Conservation (phyloP, 2,797 vertebrate genomes). For the Microctenopoma steveboyesi region DNA sequence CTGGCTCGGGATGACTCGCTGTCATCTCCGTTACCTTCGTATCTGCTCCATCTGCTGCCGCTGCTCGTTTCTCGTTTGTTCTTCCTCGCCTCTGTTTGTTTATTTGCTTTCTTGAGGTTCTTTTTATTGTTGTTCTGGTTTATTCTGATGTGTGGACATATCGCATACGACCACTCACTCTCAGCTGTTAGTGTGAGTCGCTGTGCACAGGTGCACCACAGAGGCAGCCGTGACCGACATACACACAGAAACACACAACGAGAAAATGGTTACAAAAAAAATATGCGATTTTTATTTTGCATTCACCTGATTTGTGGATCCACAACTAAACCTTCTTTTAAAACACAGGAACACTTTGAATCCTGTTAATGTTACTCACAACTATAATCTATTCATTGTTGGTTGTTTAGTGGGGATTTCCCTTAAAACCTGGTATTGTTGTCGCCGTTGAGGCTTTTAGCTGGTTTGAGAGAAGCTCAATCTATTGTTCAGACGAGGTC, state of each 20-base stretch:
- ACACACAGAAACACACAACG: constrained; percentile 1
- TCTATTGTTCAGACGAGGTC: constrained; percentile 73
- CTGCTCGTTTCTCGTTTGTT: constrained; percentile 17
- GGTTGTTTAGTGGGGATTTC: constrained; percentile 70
- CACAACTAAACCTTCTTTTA: background rate
- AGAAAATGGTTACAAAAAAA: constrained; percentile 8
- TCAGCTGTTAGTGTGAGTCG: constrained; percentile 5
- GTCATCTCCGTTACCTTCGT: constrained; percentile 22
- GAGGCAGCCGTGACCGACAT: constrained; percentile 29
- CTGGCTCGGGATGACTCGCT: constrained; percentile 41
- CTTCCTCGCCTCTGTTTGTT: background rate
- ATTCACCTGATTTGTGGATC: background rate
- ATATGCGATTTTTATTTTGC: background rate
- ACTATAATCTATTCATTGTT: constrained; percentile 73
- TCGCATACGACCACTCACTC: constrained; percentile 6
- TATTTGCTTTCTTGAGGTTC: constrained; percentile 14
- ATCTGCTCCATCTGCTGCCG: constrained; percentile 47
- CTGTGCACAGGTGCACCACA: constrained; percentile 19
- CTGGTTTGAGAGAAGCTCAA: constrained; percentile 55
- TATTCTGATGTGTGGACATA: constrained; percentile 4
- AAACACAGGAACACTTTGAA: constrained; percentile 21
- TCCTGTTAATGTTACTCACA: constrained; percentile 23
- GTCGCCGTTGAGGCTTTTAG: constrained; percentile 55
- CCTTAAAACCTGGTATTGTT: constrained; percentile 63
- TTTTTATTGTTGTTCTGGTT: background rate